Conservation (phyloP, 2,888 invertebrate genomes). For the Drosophila hamatofila region DNA sequence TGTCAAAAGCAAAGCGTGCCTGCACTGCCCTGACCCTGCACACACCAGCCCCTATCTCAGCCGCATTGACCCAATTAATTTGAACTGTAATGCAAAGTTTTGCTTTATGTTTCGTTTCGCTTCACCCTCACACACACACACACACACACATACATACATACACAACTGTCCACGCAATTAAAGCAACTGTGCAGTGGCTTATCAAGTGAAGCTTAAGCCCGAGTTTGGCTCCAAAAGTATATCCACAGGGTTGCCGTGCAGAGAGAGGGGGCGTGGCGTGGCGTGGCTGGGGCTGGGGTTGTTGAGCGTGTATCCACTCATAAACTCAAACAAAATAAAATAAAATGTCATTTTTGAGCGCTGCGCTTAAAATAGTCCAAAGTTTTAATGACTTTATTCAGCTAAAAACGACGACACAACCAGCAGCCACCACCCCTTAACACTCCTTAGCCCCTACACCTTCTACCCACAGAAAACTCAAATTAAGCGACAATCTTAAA, state of each 20-base stretch:
- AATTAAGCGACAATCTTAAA: conserved; percentile 75
- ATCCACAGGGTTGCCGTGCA: not conserved
- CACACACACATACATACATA: not conserved
- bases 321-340: conserved; percentile 72
- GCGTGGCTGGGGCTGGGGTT: not conserved
- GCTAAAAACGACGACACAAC: conserved; percentile 41
- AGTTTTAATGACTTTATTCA: conserved; percentile 77
- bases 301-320: conserved; percentile 34
- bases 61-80: conserved; percentile 70
- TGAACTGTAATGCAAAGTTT: conserved; percentile 62
- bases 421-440: not conserved
- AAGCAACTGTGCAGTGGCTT: conserved; percentile 67
- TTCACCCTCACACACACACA: conserved; percentile 13
- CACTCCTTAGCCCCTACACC: not conserved
- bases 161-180: conserved; percentile 68
- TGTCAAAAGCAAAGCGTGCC: conserved; percentile 57
- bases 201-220: conserved; percentile 69
- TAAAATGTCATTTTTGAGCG: conserved; percentile 67
- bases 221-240: conserved; percentile 13
- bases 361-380: conserved; percentile 74
- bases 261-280: not conserved
- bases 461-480: conserved; percentile 21
- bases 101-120: conserved; percentile 39
- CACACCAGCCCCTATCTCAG: not conserved
- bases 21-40: not conserved